Percentiles rank a stretch among this genome's conserved stretches.
These are phyloP conservation scores for Pilophorus perplexus DNA, from an alignment of 2,888 invertebrate genomes.

Conservation along the genomic window DNA sequence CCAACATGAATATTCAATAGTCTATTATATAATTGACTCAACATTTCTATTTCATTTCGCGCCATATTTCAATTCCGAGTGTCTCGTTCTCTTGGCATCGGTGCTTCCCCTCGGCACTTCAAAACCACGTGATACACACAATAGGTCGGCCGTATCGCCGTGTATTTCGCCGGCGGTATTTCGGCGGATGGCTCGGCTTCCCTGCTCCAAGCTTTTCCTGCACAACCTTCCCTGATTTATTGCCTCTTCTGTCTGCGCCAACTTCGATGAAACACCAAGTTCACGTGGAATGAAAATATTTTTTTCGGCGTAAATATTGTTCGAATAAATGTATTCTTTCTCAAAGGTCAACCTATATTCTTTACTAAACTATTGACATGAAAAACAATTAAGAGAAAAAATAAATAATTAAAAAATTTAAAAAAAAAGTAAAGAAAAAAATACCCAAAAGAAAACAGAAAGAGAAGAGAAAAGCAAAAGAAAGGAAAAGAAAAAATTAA, in stretches of 20 bases:
- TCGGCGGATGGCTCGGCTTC: too few species aligned
- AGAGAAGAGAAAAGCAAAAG: background rate
- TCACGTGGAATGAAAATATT: too few species aligned
- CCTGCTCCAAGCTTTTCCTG: constrained; percentile 29
- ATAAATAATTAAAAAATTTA: too few species aligned
- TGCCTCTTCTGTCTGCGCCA: background rate
- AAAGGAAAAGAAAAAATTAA: background rate
- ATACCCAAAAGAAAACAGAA: too few species aligned
- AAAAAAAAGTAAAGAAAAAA: too few species aligned
- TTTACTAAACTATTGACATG: too few species aligned
- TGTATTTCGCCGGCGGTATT: background rate
- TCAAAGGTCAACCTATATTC: too few species aligned
- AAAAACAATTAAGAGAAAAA: too few species aligned
- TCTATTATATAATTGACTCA: constrained; percentile 39
- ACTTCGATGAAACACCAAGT: too few species aligned
- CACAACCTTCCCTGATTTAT: background rate
- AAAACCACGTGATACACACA: constrained; percentile 41
- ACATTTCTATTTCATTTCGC: constrained; percentile 41
- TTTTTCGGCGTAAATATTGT: too few species aligned
- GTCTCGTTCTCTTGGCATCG: background rate
- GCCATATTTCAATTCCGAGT: constrained; percentile 33
- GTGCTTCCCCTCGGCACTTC: constrained; percentile 2
- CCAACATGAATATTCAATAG: constrained; percentile 41
- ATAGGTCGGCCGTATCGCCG: constrained; percentile 10
- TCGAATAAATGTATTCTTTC: too few species aligned